Evolutionary conservation across 2,888 invertebrate genomes (phyloP), one percentile per base, ranked within the genome.

Genomic region (Hemaris fuciformis): DNA sequence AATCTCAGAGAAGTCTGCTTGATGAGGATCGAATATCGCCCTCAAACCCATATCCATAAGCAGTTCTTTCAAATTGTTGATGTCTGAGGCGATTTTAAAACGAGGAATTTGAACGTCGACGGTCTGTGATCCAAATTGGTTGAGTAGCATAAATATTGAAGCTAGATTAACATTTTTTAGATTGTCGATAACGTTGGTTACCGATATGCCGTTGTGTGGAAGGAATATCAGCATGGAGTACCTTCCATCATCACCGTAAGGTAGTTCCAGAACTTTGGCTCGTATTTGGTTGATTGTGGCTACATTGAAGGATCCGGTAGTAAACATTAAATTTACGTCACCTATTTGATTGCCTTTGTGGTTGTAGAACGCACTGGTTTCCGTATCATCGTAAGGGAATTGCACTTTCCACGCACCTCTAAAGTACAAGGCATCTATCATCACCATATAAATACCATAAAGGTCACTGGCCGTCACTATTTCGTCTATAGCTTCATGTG

Each of bases 171-270:
- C 73, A 0, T 67, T 73, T 10, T 85, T 83, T n/a, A 96, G 73
- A 13, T 86, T 85, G 0, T 91, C 83, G 0, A 95, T 77, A 0
- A 95, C 89, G 3, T 80, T 81, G 2, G 79, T 74, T 3, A 93
- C 62, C 0, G 85, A 74, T 15, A 87, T 83, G 23, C 89, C 89
- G 31, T 81, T 77, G 59, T 88, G 78, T 0, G 96, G 96, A 27
- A 96, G 74, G 63, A 95, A 84, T 2, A 95, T 72, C 5, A 95
- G 80, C 95, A 96, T 95, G 0, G 94, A 94, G 62, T 94, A 93
- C 61, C 93, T 89, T 10, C 73, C 73, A 0, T 73, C 76, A 0
- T 79, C 67, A 0, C 85, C 88, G 41, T 89, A 92, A 0, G 89
- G 89, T 5, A 92, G 63, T 65, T 92, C 89, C 3, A 91, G 34